Evolutionary conservation across 2,888 invertebrate genomes (phyloP).

Genomic region (Chalcosyrphus nemorum): DNA sequence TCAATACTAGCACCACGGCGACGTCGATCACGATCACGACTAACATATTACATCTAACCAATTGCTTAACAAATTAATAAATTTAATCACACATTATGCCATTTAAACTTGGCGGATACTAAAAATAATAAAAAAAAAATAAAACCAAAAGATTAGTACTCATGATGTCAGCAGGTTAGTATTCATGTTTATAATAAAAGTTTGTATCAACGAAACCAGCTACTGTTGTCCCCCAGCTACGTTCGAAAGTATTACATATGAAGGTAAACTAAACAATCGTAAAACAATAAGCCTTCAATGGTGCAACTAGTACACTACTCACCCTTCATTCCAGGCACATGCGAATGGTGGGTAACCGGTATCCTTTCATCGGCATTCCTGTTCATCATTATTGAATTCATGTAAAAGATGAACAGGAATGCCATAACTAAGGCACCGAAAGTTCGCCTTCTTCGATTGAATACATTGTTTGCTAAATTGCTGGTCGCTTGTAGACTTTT

Average conservation of each 20-base stretch:
- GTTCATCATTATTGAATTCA: conserved; percentile 76
- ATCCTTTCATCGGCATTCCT: conserved; percentile 76
- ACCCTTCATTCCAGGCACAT: conserved; percentile 81
- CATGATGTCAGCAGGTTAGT: conserved; percentile 48
- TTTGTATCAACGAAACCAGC: conserved; percentile 52
- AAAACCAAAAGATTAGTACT: conserved; percentile 38
- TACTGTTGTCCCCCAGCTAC: conserved; percentile 52
- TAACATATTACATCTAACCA: neutral
- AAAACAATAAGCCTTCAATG: conserved; percentile 21
- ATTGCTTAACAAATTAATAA: neutral
- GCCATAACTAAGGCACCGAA: conserved; percentile 72
- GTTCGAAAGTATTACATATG: conserved; percentile 53
- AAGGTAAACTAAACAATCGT: conserved; percentile 40
- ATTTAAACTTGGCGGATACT: neutral
- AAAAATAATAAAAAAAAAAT: neutral
- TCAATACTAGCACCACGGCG: neutral
- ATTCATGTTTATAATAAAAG: conserved; percentile 17
- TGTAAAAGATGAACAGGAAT: conserved; percentile 75
- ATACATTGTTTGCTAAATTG: conserved; percentile 25
- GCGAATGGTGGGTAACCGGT: conserved; percentile 78
- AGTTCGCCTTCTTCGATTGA: conserved; percentile 60
- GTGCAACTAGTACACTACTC: conserved; percentile 39
- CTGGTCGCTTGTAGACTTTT: conserved; percentile 14
- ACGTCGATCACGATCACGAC: neutral
- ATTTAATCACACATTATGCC: neutral